Percentiles rank a stretch among this genome's conserved stretches.
These are phyloP conservation scores for Peromyscus maniculatus DNA, from an alignment of 2,113 vertebrate genomes.

Conservation along the genomic window DNA sequence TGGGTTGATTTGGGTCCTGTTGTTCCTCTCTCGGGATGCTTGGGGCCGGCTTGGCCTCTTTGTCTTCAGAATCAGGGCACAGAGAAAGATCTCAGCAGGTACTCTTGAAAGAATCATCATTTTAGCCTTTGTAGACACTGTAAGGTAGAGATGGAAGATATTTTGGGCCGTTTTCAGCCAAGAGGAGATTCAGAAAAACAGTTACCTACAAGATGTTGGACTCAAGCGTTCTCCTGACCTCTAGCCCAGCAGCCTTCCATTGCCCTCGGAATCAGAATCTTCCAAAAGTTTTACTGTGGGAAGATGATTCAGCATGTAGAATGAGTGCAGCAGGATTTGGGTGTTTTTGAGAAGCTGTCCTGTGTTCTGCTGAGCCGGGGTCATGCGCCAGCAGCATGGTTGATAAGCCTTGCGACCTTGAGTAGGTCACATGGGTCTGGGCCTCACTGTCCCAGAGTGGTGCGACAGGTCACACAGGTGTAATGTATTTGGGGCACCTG, in stretches of 20 bases:
- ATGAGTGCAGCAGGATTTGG: neutral
- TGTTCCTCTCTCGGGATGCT: neutral
- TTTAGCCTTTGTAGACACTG: constrained; percentile 46
- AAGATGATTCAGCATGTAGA: neutral
- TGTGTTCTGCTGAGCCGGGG: neutral
- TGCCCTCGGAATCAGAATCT: constrained; percentile 36
- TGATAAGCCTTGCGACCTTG: neutral
- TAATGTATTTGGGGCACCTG: neutral
- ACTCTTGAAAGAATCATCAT: constrained; percentile 12
- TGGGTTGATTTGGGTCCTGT: neutral
- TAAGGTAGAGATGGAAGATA: neutral
- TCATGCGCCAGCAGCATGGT: neutral
- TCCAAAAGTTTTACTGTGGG: constrained; percentile 23
- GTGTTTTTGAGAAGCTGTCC: neutral
- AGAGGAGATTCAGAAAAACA: neutral
- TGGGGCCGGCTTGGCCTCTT: neutral
- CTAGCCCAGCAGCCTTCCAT: neutral
- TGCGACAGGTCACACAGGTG: neutral
- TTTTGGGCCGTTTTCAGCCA: neutral
- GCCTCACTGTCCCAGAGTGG: neutral
- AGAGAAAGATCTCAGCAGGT: constrained; percentile 26
- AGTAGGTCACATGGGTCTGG: neutral
- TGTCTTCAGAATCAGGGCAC: constrained; percentile 21
- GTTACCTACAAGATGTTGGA: neutral
- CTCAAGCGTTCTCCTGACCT: neutral